Evolutionary conservation across 2,797 vertebrate genomes (phyloP), one percentile per base, ranked within the genome.

Genomic region (Lerista edwardsae): DNA sequence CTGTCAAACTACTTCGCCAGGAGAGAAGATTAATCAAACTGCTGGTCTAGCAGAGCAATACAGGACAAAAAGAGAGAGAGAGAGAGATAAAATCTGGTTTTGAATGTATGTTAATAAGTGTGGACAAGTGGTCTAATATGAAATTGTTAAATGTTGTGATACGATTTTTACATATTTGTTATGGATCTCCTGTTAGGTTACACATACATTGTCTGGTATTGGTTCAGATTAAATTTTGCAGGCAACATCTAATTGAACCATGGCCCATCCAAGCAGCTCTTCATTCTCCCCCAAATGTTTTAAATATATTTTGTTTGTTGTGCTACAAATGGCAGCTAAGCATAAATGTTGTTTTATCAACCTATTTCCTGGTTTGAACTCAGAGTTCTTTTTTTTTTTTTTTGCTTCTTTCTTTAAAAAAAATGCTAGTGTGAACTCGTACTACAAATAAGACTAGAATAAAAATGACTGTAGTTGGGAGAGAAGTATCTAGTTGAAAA

Each of bases 301-400:
- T 83, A 86, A 88, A 88, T 79, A 34, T 74, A 4, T 89, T 94
- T 89, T 91, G 75, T 90, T 94, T 92, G 34, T 61, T 85, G 88
- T 86, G 82, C 36, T 82, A 85, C 75, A 91, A 95, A 96, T 94
- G 96, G 94, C 93, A 95, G 75, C 94, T 94, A 89, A 96, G 92
- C 92, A 92, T 86, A 91, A 93, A 91, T 87, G 91, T 93, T 93
- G 94, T 94, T 94, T 95, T 94, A 92, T 88, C 89, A 95, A 85
- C 80, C 89, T 90, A 83, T 95, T 78, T 96, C 97, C 96, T 97
- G 90, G 93, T 87, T 91, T 92, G 87, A 91, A 90, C 83, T 91
- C 67, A 0, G 82, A 91, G 85, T 90, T 93, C 86, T 87, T 88
- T 74, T 72, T 89, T 74, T 72, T 68, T 39, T 29, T 69, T 85